A percentile compares a stretch with the other conserved stretches of the same genome.
These are phyloP conservation scores for Hydropotes inermis DNA, from an alignment of 2,113 vertebrate genomes.

Conservation along the genomic window DNA sequence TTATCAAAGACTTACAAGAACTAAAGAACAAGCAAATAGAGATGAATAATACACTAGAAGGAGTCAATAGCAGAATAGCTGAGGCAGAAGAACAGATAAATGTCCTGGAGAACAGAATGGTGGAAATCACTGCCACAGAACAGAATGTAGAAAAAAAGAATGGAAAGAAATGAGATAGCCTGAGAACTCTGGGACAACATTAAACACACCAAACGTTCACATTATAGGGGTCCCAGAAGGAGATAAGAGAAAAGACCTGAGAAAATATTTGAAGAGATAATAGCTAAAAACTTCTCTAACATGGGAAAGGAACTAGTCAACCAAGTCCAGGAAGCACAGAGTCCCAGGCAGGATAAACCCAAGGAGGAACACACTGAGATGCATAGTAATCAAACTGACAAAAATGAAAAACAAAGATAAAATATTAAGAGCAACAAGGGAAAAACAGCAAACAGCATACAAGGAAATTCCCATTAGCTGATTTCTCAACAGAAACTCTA, in stretches of 20 bases:
- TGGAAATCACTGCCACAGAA: neutral
- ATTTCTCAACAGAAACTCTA: neutral
- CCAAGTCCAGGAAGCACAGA: neutral
- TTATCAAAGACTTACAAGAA: neutral
- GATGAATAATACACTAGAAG: neutral
- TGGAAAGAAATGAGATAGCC: neutral
- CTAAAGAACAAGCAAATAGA: neutral
- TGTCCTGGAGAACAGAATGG: neutral
- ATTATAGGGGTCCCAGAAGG: neutral
- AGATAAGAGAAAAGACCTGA: neutral
- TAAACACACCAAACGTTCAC: neutral
- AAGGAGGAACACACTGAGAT: neutral
- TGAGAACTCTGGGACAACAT: neutral
- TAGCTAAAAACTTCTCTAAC: neutral
- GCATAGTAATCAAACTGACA: neutral
- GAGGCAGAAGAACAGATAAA: neutral
- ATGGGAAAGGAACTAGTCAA: neutral
- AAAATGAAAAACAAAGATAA: neutral
- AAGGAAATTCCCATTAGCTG: neutral
- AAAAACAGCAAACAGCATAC: neutral
- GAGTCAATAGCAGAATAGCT: neutral
- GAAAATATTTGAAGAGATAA: neutral
- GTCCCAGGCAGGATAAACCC: neutral
- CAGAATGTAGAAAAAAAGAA: neutral
- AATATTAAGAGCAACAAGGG: neutral